Conservation (phyloP, 1,140 invertebrate genomes). For the Xylocopa sonorina region DNA sequence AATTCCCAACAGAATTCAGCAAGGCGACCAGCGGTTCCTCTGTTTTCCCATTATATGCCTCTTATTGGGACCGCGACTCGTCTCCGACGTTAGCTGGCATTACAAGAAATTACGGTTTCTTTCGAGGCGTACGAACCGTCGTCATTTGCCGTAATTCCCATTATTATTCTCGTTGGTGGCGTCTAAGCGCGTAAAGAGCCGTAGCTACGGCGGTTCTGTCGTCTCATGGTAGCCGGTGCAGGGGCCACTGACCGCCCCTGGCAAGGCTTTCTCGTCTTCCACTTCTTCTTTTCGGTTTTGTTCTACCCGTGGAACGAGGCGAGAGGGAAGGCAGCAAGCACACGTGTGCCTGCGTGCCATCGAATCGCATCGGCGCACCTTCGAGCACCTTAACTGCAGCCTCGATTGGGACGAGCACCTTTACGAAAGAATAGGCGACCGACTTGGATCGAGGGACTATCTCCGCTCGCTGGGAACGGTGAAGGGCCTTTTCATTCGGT, state of each 20-base stretch:
- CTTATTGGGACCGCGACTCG: no score
- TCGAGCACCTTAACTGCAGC: slow-evolving; percentile 21
- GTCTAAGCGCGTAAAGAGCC: slow-evolving; percentile 30
- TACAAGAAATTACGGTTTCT: not conserved
- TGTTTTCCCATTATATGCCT: not conserved
- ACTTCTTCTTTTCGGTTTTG: slow-evolving; percentile 61
- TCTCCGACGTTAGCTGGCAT: not conserved
- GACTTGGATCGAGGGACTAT: slow-evolving; percentile 6
- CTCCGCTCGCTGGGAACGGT: not conserved
- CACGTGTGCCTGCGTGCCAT: slow-evolving; percentile 56
- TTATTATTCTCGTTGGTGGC: slow-evolving; percentile 56
- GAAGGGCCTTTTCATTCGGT: not conserved
- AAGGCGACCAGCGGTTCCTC: no score
- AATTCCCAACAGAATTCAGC: not conserved
- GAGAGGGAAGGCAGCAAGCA: not conserved
- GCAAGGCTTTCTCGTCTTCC: slow-evolving; percentile 73
- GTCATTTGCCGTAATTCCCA: slow-evolving; percentile 53
- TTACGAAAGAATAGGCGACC: slow-evolving; percentile 41
- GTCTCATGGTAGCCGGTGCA: slow-evolving; percentile 68
- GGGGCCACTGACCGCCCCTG: slow-evolving; percentile 79
- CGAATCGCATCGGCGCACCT: no score
- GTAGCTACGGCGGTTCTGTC: slow-evolving; percentile 15
- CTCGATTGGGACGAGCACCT: slow-evolving; percentile 35
- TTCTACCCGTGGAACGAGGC: slow-evolving; percentile 45
- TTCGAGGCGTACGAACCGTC: not conserved